phyloP scores from a whole-genome alignment of 2,888 invertebrate species.

The Chaetogeoica ovagalla region DNA sequence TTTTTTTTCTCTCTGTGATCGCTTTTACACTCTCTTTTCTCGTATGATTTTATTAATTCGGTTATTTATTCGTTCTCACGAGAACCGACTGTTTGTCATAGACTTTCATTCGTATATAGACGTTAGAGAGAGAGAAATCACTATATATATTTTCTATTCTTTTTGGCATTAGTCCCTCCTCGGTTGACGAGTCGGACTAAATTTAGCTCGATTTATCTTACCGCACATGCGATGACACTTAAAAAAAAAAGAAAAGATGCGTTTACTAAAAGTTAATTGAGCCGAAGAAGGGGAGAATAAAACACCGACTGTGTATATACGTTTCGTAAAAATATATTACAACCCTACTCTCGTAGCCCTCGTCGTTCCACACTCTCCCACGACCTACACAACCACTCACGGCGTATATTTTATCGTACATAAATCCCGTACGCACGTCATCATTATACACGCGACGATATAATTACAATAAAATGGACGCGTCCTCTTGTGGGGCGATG shows the following conservation, averaged over 20 bases:
- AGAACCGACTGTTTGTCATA: neutral
- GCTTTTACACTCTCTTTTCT: neutral
- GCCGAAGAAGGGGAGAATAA: slow-evolving; percentile 38
- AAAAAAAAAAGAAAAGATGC: slow-evolving; percentile 19
- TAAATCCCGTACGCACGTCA: too few species aligned
- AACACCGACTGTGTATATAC: neutral
- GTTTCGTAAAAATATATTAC: slow-evolving; percentile 28
- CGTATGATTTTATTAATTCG: slow-evolving; percentile 23
- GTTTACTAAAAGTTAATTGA: slow-evolving; percentile 34
- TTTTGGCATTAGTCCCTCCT: slow-evolving; percentile 49
- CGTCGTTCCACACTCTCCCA: neutral
- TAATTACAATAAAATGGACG: neutral
- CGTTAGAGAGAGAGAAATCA: slow-evolving; percentile 31
- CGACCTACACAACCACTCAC: neutral
- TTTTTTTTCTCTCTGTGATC: neutral
- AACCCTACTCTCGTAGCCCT: slow-evolving; percentile 11
- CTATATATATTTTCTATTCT: neutral
- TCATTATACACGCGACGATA: neutral
- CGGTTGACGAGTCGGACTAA: slow-evolving; percentile 46
- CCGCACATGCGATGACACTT: slow-evolving; percentile 49
- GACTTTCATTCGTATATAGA: slow-evolving; percentile 15
- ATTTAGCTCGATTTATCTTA: slow-evolving; percentile 50
- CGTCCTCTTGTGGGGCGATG: neutral
- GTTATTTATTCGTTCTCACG: slow-evolving; percentile 1
- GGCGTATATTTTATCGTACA: neutral